A percentile compares a stretch with the other conserved stretches of the same genome.
Conservation (phyloP, 1,140 invertebrate species). For the Pomacea maculata region DNA sequence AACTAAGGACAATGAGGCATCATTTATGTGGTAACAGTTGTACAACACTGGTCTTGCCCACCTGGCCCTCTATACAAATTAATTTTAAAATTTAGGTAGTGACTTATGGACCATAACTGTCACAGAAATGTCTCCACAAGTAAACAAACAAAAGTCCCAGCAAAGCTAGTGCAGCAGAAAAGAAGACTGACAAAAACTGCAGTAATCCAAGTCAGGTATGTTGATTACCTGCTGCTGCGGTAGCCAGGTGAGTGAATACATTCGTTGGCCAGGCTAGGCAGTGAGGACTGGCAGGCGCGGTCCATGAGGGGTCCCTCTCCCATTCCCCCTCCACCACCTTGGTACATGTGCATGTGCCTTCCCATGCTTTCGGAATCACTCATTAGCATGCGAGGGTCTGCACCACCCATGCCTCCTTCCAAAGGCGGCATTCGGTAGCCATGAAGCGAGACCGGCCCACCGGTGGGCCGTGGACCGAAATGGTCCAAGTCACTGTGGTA, state of each 20-base stretch:
- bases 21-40: no score
- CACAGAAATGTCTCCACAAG: no score
- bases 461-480: not conserved
- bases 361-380: conserved; percentile 47
- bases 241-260: conserved; percentile 41
- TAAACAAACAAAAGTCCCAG: no score
- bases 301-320: conserved; percentile 60
- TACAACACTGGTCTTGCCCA: no score
- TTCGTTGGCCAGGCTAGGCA: conserved; percentile 64
- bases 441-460: conserved; percentile 29
- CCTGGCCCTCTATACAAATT: no score
- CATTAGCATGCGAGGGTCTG: conserved; percentile 8
- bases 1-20: no score
- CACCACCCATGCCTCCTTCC: conserved; percentile 7
- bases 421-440: conserved; percentile 36
- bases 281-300: conserved; percentile 67
- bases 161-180: no score
- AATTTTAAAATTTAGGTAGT: no score
- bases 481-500: conserved; percentile 27
- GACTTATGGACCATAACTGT: no score
- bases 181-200: no score
- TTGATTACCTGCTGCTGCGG: conserved; percentile 46
- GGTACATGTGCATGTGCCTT: conserved; percentile 25
- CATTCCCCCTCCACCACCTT: conserved; percentile 25
- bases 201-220: no score